These are phyloP conservation scores for Chrysaora quinquecirrha DNA, from an alignment of 30 jellyfish, hydroid and myxozoan species.

Conservation along the genomic window DNA sequence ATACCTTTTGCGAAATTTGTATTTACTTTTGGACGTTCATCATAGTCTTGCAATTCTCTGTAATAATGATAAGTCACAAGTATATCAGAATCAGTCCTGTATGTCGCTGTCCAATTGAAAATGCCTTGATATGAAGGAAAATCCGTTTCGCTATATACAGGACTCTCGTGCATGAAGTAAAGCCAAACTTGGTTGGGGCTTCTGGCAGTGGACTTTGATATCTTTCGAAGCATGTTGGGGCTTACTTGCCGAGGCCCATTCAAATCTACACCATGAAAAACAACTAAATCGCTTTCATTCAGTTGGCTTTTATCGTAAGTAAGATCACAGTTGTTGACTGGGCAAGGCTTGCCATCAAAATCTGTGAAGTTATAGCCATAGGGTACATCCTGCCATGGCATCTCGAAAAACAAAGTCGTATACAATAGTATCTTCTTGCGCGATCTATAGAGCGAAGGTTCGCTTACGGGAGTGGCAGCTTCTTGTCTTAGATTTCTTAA, in stretches of 20 bases:
- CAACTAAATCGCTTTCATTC: not conserved
- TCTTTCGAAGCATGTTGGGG: not conserved
- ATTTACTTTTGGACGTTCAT: too few relatives aligned
- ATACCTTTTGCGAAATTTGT: slow-evolving; percentile 77
- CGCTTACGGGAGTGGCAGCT: too few relatives aligned
- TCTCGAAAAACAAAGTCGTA: not conserved
- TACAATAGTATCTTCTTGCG: not conserved
- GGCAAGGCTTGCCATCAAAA: not conserved
- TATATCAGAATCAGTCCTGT: slow-evolving; percentile 83
- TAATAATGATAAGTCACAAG: slow-evolving; percentile 52
- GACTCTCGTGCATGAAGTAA: too few relatives aligned
- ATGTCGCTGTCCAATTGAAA: slow-evolving; percentile 89
- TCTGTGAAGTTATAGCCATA: not conserved
- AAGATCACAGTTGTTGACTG: not conserved
- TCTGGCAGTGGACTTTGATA: not conserved
- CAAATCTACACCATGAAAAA: not conserved
- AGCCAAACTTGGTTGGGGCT: slow-evolving; percentile 53
- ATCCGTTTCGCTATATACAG: too few relatives aligned
- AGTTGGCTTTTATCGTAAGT: not conserved
- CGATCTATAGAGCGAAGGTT: too few relatives aligned
- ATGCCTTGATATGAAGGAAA: slow-evolving; percentile 28
- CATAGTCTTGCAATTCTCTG: slow-evolving; percentile 16
- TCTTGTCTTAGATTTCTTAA: too few relatives aligned
- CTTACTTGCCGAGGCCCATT: too few relatives aligned
- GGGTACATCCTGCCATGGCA: not conserved